A percentile compares a stretch with the other conserved stretches of the same genome.
These are phyloP conservation scores for Drosophila macrothrix DNA, from an alignment of 2,888 invertebrate species.

Conservation along the genomic window DNA sequence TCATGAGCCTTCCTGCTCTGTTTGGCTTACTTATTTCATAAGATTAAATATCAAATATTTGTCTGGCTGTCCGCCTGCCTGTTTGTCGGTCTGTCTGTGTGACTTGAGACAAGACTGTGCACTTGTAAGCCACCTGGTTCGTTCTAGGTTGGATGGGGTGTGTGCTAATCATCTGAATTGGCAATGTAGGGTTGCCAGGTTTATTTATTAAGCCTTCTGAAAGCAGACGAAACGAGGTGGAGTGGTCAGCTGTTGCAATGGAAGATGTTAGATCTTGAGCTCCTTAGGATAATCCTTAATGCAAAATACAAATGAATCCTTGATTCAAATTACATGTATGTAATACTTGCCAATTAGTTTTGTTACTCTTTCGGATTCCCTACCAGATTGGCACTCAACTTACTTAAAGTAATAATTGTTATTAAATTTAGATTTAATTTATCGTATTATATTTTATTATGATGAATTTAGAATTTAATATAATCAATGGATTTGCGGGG, in stretches of 20 bases:
- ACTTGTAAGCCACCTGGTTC: constrained; percentile 65
- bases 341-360: not conserved
- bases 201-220: constrained; percentile 48
- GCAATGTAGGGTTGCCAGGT: constrained; percentile 48
- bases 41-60: constrained; percentile 79
- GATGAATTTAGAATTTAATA: not conserved
- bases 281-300: constrained; percentile 4
- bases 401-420: no score
- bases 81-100: constrained; percentile 50
- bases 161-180: constrained; percentile 36
- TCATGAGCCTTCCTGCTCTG: constrained; percentile 32
- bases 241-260: constrained; percentile 3
- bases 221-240: not conserved
- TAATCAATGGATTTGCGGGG: not conserved
- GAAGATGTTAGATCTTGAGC: constrained; percentile 2
- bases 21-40: constrained; percentile 63
- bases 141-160: constrained; percentile 7
- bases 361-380: not conserved
- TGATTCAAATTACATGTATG: not conserved
- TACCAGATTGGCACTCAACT: not conserved
- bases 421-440: not conserved
- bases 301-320: constrained; percentile 5
- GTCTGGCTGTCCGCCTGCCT: constrained; percentile 45
- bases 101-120: constrained; percentile 54
- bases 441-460: not conserved